phyloP scores from a whole-genome alignment of 2,113 vertebrate species.

The Pluvianellus socialis region DNA sequence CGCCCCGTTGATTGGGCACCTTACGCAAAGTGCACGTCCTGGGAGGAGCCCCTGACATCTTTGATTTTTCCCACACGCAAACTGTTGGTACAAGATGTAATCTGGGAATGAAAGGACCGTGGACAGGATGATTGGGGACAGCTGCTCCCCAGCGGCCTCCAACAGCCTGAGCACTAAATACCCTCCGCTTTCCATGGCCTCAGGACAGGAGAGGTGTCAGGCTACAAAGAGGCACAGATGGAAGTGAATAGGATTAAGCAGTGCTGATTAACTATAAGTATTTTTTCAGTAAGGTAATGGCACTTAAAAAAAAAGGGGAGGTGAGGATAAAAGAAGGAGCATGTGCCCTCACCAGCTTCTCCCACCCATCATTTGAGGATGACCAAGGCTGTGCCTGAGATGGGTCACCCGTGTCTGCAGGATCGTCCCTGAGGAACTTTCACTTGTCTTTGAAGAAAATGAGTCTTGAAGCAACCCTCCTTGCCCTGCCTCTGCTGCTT shows the following conservation, averaged over 20 bases:
- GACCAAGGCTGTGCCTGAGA: neutral
- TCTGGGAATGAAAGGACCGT: constrained; percentile 26
- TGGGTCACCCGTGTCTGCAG: fast-evolving
- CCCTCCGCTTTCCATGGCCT: constrained; percentile 7
- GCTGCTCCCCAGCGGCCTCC: constrained; percentile 39
- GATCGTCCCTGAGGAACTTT: neutral
- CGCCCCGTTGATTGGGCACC: constrained; percentile 37
- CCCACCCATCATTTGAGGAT: neutral
- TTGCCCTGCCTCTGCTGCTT: neutral
- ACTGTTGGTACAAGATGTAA: constrained; percentile 60
- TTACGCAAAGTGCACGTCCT: constrained; percentile 43
- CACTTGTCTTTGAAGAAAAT: neutral
- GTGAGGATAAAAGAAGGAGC: neutral
- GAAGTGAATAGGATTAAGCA: constrained; percentile 35
- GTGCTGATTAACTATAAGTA: constrained; percentile 32
- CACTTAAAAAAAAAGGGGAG: neutral
- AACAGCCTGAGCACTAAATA: neutral
- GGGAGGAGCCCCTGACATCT: constrained; percentile 61
- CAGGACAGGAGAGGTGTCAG: constrained; percentile 33
- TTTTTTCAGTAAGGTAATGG: constrained; percentile 28
- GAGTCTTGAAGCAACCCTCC: neutral
- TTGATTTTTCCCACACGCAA: constrained; percentile 72
- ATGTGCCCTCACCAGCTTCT: neutral
- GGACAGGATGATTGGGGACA: constrained; percentile 50
- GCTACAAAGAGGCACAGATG: constrained; percentile 50